Conservation (phyloP, 2,888 invertebrate species). For the Actias luna region DNA sequence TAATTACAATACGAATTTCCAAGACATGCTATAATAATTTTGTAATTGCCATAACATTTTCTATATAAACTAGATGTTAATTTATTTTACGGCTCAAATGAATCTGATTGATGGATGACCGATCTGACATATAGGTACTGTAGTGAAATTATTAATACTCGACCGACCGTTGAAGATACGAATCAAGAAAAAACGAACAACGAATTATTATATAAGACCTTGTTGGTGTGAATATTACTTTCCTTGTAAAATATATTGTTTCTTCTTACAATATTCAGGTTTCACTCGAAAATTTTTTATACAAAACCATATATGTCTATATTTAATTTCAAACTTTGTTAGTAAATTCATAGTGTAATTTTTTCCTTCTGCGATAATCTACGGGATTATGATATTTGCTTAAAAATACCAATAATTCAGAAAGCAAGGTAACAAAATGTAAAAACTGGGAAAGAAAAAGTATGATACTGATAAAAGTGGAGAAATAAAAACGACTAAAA, state of each 20-base stretch:
- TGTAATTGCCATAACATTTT: conserved; percentile 4
- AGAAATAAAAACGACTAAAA: too few relatives aligned
- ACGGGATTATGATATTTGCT: too few relatives aligned
- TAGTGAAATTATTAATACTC: conserved; percentile 1
- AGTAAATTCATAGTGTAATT: too few relatives aligned
- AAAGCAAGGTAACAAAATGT: too few relatives aligned
- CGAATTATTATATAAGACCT: not conserved
- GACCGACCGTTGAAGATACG: not conserved
- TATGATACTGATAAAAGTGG: too few relatives aligned
- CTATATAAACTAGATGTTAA: conserved; percentile 3
- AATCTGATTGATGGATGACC: conserved; percentile 7
- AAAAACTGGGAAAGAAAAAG: too few relatives aligned
- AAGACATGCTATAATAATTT: not conserved
- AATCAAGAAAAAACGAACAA: not conserved
- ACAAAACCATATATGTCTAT: not conserved
- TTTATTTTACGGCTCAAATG: conserved; percentile 5
- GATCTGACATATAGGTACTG: conserved; percentile 4
- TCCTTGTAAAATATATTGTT: not conserved
- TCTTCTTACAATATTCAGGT: not conserved
- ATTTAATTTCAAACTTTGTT: not conserved
- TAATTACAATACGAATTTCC: not conserved
- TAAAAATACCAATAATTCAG: too few relatives aligned
- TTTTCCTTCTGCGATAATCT: too few relatives aligned
- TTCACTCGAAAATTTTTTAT: not conserved
- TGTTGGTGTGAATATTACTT: not conserved